phyloP scores from a whole-genome alignment of 2,797 vertebrate genomes.

The Phrynocephalus forsythii region DNA sequence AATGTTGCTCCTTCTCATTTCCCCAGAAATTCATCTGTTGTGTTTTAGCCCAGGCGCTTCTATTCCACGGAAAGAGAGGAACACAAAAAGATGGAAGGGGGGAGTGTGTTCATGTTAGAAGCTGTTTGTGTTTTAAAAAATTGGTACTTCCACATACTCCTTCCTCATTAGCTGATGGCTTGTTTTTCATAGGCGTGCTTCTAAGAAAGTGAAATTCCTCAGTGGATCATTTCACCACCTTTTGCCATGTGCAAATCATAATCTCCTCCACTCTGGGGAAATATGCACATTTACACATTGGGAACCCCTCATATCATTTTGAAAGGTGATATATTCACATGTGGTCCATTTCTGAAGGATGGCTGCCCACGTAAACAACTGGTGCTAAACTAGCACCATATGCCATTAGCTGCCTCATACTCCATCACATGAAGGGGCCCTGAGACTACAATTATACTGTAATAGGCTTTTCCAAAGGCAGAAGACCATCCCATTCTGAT shows the following conservation, averaged over 20 bases:
- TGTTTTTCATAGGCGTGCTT: background rate
- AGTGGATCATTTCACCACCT: background rate
- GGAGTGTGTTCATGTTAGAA: background rate
- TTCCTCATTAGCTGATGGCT: background rate
- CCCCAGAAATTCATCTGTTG: background rate
- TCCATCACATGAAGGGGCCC: background rate
- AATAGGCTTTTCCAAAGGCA: background rate
- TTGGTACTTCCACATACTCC: background rate
- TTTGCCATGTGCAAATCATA: background rate
- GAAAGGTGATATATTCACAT: background rate
- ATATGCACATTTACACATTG: background rate
- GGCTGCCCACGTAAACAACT: background rate
- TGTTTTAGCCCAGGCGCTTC: slow-evolving; percentile 28
- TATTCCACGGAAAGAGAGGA: background rate
- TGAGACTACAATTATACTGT: background rate
- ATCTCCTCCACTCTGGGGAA: background rate
- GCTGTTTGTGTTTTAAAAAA: slow-evolving; percentile 39
- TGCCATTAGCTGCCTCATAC: background rate
- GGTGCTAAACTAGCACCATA: background rate
- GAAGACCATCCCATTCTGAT: background rate
- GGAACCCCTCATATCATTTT: background rate
- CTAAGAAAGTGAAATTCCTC: background rate
- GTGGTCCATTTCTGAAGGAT: slow-evolving; percentile 2
- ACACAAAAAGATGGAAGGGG: background rate
- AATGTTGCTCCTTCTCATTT: slow-evolving; percentile 40